A percentile compares a stretch with the other conserved stretches of the same genome.
Evolutionary conservation across 2,797 vertebrate species (phyloP).

Genomic region (Rachycentron canadum): DNA sequence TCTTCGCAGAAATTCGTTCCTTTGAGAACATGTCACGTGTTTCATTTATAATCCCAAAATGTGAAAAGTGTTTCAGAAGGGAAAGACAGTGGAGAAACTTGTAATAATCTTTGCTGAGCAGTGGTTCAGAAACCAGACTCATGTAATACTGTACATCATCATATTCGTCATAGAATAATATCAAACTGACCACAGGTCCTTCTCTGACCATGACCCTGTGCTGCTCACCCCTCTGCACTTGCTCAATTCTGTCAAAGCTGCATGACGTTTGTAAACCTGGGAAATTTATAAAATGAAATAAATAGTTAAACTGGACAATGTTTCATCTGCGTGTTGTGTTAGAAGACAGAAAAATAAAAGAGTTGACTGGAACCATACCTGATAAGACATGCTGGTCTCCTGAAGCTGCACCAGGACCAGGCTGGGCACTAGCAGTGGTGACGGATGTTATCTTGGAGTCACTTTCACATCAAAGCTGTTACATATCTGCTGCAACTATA

Average conservation of each 20-base stretch:
- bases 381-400: not conserved
- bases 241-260: not conserved
- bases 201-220: conserved; percentile 40
- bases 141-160: conserved; percentile 11
- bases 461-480: not conserved
- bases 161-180: not conserved
- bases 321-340: not conserved
- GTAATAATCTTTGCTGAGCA: conserved; percentile 15
- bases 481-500: not conserved
- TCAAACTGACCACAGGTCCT: not conserved
- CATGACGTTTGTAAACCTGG: conserved; percentile 33
- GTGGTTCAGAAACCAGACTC: conserved; percentile 5
- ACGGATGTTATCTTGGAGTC: not conserved
- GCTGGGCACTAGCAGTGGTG: not conserved
- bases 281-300: conserved; percentile 60
- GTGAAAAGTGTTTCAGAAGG: conserved; percentile 24
- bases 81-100: not conserved
- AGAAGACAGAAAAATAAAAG: not conserved
- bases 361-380: not conserved
- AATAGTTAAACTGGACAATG: conserved; percentile 25
- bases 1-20: not conserved
- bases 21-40: conserved; percentile 7
- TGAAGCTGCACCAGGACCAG: not conserved
- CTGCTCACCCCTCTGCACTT: conserved; percentile 37
- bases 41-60: conserved; percentile 19